Evolutionary conservation across 1,140 invertebrate species (phyloP).

Genomic region (Drosophila kurseongensis): DNA sequence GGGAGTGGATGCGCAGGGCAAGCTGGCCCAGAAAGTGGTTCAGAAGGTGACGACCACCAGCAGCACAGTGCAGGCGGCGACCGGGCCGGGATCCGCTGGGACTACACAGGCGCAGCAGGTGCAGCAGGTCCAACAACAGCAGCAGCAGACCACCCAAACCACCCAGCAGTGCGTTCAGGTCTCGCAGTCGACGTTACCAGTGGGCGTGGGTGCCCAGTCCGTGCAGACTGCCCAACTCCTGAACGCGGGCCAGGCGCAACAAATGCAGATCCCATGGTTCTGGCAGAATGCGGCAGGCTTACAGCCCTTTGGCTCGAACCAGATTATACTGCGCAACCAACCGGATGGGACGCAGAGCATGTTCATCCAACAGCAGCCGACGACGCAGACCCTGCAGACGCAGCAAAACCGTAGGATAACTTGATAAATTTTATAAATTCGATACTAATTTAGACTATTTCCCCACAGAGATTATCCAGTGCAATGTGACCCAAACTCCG

Average conservation of each 20-base stretch:
- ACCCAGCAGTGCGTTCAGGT: constrained; percentile 88
- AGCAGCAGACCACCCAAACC: constrained; percentile 72
- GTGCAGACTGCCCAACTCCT: constrained; percentile 87
- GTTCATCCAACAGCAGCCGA: constrained; percentile 94
- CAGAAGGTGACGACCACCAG: constrained; percentile 86
- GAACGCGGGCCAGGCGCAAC: constrained; percentile 87
- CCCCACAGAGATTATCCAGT: constrained; percentile 80
- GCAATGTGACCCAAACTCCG: constrained; percentile 79
- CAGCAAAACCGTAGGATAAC: constrained; percentile 79
- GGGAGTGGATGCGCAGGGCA: constrained; percentile 66
- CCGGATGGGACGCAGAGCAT: constrained; percentile 89
- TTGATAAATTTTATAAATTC: constrained; percentile 11
- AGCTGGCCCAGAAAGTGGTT: constrained; percentile 86
- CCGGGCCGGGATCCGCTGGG: constrained; percentile 88
- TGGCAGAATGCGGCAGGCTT: constrained; percentile 87
- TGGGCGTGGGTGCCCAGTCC: constrained; percentile 85
- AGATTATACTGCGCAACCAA: constrained; percentile 92
- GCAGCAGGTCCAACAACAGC: constrained; percentile 61
- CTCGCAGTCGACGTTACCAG: constrained; percentile 87
- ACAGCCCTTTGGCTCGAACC: constrained; percentile 90
- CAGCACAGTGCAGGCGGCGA: constrained; percentile 72
- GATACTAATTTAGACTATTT: neutral
- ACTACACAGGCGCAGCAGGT: constrained; percentile 85
- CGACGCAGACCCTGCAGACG: constrained; percentile 78
- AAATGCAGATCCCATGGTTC: constrained; percentile 88